Evolutionary conservation across 1,140 invertebrate species (phyloP).

Genomic region (honey bee (Apis mellifera)): DNA sequence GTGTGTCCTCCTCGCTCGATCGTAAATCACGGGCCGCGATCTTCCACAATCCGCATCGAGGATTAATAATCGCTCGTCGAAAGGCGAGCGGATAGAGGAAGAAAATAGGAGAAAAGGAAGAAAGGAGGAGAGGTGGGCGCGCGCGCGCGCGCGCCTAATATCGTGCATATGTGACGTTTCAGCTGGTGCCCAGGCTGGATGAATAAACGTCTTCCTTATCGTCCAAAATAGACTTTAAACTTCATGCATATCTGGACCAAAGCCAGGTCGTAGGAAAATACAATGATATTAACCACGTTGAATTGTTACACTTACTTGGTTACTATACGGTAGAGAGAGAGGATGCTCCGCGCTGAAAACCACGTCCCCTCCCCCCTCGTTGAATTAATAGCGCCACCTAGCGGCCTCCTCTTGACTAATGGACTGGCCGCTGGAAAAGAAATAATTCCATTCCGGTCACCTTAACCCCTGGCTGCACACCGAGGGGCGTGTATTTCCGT

Average conservation of each 20-base stretch:
- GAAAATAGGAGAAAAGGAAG: neutral
- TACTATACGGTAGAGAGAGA: neutral
- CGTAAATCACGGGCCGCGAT: slow-evolving; percentile 50
- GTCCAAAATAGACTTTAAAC: slow-evolving; percentile 80
- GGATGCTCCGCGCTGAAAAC: slow-evolving; percentile 25
- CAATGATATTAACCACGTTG: slow-evolving; percentile 75
- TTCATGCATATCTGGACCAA: slow-evolving; percentile 78
- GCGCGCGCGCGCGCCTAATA: slow-evolving; percentile 69
- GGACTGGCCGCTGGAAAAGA: slow-evolving; percentile 44
- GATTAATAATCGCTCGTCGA: slow-evolving; percentile 62
- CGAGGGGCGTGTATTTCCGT: neutral
- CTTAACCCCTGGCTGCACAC: neutral
- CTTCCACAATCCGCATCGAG: slow-evolving; percentile 33
- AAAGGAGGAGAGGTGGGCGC: neutral
- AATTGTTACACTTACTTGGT: slow-evolving; percentile 66
- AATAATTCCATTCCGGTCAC: slow-evolving; percentile 13
- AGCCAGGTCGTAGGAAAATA: slow-evolving; percentile 76
- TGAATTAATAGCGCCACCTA: slow-evolving; percentile 13
- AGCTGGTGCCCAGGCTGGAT: slow-evolving; percentile 76
- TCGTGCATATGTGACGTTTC: slow-evolving; percentile 75
- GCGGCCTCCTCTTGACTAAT: slow-evolving; percentile 9
- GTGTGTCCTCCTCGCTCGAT: slow-evolving; percentile 12
- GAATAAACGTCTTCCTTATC: slow-evolving; percentile 82
- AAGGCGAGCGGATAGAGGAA: neutral
- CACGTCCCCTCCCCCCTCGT: neutral